These are phyloP conservation scores for Nymphalis polychloros DNA, from an alignment of 2,888 invertebrate genomes.

Conservation along the genomic window DNA sequence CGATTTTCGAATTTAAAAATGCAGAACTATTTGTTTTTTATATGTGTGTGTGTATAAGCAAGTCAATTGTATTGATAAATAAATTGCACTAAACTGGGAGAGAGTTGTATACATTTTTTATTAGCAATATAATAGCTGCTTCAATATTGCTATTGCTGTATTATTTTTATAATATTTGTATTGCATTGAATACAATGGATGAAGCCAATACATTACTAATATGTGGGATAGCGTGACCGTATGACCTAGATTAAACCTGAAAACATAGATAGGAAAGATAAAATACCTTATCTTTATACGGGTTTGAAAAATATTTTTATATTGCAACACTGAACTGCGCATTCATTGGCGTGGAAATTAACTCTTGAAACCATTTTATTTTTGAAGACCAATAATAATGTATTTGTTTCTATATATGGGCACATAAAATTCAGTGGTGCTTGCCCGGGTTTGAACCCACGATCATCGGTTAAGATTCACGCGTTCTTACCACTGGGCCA, in stretches of 20 bases:
- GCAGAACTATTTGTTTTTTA: too few relatives aligned
- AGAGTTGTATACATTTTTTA: not conserved
- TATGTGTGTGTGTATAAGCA: too few relatives aligned
- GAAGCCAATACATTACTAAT: not conserved
- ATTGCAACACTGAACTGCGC: not conserved
- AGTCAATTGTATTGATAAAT: too few relatives aligned
- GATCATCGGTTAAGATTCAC: too few relatives aligned
- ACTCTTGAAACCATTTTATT: too few relatives aligned
- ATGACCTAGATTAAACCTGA: slow-evolving; percentile 2
- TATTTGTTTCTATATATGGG: too few relatives aligned
- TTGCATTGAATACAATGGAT: not conserved
- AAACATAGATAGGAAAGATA: not conserved
- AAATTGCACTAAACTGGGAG: not conserved
- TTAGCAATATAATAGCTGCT: not conserved
- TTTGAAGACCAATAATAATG: too few relatives aligned
- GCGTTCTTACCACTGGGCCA: too few relatives aligned
- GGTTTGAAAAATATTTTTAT: slow-evolving; percentile 7
- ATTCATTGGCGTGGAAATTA: too few relatives aligned
- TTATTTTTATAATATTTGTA: slow-evolving; percentile 5
- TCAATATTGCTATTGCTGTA: not conserved
- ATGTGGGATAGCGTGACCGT: slow-evolving; percentile 3
- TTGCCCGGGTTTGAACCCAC: too few relatives aligned
- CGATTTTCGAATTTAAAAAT: too few relatives aligned
- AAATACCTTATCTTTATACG: not conserved
- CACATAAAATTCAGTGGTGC: too few relatives aligned